Base-by-base conservation (phyloP, 2,888 invertebrate genomes). In the Acronicta psi region DNA sequence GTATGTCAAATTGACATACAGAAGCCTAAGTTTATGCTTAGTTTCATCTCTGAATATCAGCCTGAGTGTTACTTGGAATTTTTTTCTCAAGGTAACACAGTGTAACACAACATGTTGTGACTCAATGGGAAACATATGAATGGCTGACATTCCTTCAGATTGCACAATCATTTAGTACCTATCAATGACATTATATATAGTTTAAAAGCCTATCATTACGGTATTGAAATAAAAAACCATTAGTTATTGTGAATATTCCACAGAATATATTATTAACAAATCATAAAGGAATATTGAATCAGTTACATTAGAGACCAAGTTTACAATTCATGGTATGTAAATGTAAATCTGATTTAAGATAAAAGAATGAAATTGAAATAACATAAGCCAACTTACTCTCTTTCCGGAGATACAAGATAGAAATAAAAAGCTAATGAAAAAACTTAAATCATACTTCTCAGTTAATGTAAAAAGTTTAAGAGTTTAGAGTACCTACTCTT, bases 361-460 rank as follows among this genome's bases (percentile, higher is more conserved):
- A 87, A 87, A 86, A 82, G 87, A 88, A 87, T 75, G 80, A 86
- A 85, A 79, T 82, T 87, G 83, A 85, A 88, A 90, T 87, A 93
- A 92, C 90, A 88, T 88, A 93, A 91, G 88, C 90, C 86, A 89
- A 89, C 87, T 91, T 90, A 88, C 87, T 91, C 91, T 89, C 86
- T 86, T 85, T 86, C 84, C 83, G 78, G 82, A 87, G 82, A 87
- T 78, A 85, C 66, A 64, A 75, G 69, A 77, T 50, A 88, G 84
- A 88, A 85, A 85, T 83, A 83, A 85, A 83, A 85, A 84, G 83
- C 81, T 85, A 84, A 83, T 81, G 80, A 88, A 77, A 83, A 73
- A 92, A 90, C 87, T 87, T 85, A 91, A 91, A 89, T 80, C 84
- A 87, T 85, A 90, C 88, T 89, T 89, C 90, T 85, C 86, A 86